Conservation (phyloP, 1,140 invertebrate genomes). For the Brachionus koreanus region DNA sequence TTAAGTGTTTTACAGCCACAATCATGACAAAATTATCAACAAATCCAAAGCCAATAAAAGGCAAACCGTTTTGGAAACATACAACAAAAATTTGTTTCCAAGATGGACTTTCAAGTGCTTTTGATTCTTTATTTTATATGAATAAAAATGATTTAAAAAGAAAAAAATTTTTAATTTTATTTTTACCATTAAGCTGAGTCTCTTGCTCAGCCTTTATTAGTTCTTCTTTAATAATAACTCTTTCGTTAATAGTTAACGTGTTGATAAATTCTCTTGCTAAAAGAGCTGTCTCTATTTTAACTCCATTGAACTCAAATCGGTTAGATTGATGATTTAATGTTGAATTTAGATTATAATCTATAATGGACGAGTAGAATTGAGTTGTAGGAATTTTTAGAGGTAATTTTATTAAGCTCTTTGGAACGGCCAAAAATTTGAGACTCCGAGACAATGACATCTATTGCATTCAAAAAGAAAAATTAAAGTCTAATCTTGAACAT, state of each 20-base stretch:
- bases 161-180: neutral
- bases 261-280: slow-evolving; percentile 20
- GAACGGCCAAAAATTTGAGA: neutral
- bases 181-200: neutral
- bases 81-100: slow-evolving; percentile 37
- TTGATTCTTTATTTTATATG: neutral
- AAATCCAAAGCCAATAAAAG: slow-evolving; percentile 45
- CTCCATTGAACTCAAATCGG: neutral
- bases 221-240: slow-evolving; percentile 29
- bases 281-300: neutral
- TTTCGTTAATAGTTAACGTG: slow-evolving; percentile 23
- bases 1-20: neutral
- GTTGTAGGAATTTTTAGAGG: neutral
- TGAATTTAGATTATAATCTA: neutral
- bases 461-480: neutral
- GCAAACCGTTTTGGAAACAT: slow-evolving; percentile 35
- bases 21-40: slow-evolving; percentile 45
- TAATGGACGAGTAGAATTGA: slow-evolving; percentile 12
- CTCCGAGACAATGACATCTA: neutral
- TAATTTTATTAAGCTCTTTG: neutral
- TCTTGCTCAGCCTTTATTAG: slow-evolving; percentile 33
- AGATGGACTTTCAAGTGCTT: neutral
- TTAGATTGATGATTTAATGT: neutral
- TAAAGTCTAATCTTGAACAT: neutral
- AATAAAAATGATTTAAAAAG: neutral